These are phyloP conservation scores for Adelognathus sp. DNA, from an alignment of 2,888 invertebrate species.

Conservation along the genomic window DNA sequence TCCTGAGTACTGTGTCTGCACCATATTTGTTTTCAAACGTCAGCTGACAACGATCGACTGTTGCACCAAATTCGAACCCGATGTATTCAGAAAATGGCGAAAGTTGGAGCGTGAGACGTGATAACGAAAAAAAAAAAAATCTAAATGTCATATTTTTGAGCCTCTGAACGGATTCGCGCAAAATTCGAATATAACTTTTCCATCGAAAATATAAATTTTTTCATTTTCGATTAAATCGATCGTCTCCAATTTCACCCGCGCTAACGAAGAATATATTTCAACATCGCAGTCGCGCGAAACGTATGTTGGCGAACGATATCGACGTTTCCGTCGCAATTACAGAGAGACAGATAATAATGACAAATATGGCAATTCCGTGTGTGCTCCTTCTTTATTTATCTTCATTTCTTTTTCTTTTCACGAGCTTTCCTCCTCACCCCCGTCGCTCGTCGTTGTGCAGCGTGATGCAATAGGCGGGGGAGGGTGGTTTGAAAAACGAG, in stretches of 20 bases:
- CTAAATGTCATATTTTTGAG: too few species aligned
- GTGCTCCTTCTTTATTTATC: constrained; percentile 2
- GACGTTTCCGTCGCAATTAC: constrained; percentile 33
- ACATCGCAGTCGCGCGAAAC: constrained; percentile 14
- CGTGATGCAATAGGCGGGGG: constrained; percentile 22
- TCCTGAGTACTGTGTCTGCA: too few species aligned
- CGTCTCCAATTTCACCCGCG: not conserved
- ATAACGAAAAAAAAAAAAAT: too few species aligned
- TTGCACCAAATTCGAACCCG: too few species aligned
- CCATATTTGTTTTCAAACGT: too few species aligned
- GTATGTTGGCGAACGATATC: constrained; percentile 33
- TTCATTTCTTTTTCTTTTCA: not conserved
- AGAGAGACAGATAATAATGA: constrained; percentile 12
- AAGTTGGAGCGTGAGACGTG: too few species aligned
- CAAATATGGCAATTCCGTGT: constrained; percentile 17
- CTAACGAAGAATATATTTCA: not conserved
- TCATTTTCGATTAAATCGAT: too few species aligned
- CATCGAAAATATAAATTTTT: too few species aligned
- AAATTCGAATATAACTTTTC: too few species aligned
- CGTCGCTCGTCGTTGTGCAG: constrained; percentile 16
- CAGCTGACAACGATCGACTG: too few species aligned
- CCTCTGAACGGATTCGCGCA: too few species aligned
- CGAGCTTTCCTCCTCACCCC: not conserved
- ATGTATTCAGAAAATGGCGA: too few species aligned
- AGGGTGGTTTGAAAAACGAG: not conserved